Base-by-base conservation (phyloP, 2,113 vertebrate genomes). In the Sterrhoptilus dennistouni region DNA sequence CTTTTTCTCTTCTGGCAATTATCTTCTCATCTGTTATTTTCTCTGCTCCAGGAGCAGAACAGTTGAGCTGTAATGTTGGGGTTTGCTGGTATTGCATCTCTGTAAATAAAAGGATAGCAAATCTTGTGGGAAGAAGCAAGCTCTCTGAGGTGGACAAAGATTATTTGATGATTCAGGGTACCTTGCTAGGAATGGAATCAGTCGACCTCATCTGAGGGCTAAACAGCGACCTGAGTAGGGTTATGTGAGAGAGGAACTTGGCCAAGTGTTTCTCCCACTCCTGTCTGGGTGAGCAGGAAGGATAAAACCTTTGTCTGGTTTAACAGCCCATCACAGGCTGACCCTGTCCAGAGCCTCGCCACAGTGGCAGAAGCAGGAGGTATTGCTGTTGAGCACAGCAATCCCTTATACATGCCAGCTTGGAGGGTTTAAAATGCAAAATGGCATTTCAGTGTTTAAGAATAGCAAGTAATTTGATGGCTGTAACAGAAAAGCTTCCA, bases 391-490 rank as follows among this genome's bases (percentile, higher is more conserved):
- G 53, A 88, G 29, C 38, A 17, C 24, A 74, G 50, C 42, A 87
- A 61, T 82, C 57, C 57, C 89, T 90, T 70, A 81, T 31, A 80
- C 49, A 36, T 75, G 87, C 76, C 90, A 95, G 19, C 60, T 60
- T 3, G 1, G 25, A 93, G 49, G 52, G 31, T 85, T 95, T 94
- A 94, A 96, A 89, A 95, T 92, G 78, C 87, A 96, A 97, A 95
- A 96, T 93, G 83, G 56, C 71, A 93, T 95, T 95, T 97, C 88
- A 87, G 36, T 91, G 74, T 95, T 97, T 95, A 97, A 97, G 95
- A 92, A 95, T 93, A 95, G 92, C 83, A 94, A 94, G 78, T 94
- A 95, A 95, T 97, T 95, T 91, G 90, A 86, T 94, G 94, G 75
- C 75, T 95, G 60, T 82, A 94, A 91, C 72, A 89, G 90, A 96